These are phyloP conservation scores for Caradrina clavipalpis DNA, from an alignment of 2,888 invertebrate genomes.

Conservation along the genomic window DNA sequence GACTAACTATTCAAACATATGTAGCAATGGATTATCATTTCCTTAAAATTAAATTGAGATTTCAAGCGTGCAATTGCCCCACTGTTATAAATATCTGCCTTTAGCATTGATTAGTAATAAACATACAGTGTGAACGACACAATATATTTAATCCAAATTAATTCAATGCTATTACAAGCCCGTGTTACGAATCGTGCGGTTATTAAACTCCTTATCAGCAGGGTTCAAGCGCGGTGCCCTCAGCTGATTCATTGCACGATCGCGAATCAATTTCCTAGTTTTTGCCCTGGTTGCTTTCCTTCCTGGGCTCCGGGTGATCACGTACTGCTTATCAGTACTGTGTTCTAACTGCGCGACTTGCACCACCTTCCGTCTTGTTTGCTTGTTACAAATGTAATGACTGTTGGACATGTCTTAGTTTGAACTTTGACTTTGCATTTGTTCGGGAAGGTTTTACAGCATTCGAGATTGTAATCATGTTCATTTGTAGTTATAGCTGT, in stretches of 20 bases:
- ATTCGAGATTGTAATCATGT: not conserved
- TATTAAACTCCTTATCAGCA: constrained; percentile 58
- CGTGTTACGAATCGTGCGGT: constrained; percentile 31
- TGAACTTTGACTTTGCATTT: constrained; percentile 31
- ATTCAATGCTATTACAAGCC: constrained; percentile 14
- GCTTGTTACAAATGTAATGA: constrained; percentile 32
- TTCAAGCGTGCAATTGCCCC: too few species aligned
- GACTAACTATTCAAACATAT: not conserved
- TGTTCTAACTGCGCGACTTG: constrained; percentile 36
- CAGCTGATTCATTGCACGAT: constrained; percentile 62
- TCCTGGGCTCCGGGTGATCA: constrained; percentile 66
- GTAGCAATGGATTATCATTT: too few species aligned
- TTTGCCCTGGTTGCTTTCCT: constrained; percentile 62
- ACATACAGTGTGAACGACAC: too few species aligned
- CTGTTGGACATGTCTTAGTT: constrained; percentile 34
- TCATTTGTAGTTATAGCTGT: not conserved
- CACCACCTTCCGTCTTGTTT: constrained; percentile 52
- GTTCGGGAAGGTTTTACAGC: constrained; percentile 7
- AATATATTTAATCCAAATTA: constrained; percentile 11
- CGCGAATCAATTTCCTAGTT: constrained; percentile 66
- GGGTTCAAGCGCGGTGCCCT: constrained; percentile 55
- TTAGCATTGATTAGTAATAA: too few species aligned
- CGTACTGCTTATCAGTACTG: constrained; percentile 62
- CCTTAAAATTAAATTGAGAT: too few species aligned
- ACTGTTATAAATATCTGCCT: too few species aligned